A percentile compares a stretch with the other conserved stretches of the same genome.
Evolutionary conservation across 1,140 invertebrate species (phyloP).

Genomic region (Eumaeus atala): DNA sequence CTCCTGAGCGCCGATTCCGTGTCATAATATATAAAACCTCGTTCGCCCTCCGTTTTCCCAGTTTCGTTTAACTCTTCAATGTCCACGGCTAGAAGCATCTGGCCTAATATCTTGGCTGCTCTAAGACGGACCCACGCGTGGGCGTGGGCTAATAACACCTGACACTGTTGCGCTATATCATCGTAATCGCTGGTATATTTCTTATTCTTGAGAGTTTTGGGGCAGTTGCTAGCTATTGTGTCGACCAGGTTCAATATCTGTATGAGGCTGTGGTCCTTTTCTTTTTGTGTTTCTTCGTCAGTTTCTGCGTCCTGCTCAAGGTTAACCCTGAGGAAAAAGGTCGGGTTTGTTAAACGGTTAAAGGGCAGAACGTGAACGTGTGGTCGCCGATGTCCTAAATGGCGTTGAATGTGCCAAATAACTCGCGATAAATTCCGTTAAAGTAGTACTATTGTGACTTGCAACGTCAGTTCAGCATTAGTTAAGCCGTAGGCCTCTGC

Average conservation of each 20-base stretch:
- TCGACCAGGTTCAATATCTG: conserved; percentile 74
- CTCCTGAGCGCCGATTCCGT: conserved; percentile 77
- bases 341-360: too few species aligned
- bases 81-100: conserved; percentile 79
- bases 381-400: too few species aligned
- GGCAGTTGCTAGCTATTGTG: conserved; percentile 70
- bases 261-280: conserved; percentile 74
- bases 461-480: too few species aligned
- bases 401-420: too few species aligned
- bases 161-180: conserved; percentile 83
- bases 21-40: conserved; percentile 78
- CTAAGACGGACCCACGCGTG: conserved; percentile 82
- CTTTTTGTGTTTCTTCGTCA: conserved; percentile 66
- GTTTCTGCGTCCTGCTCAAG: conserved; percentile 40
- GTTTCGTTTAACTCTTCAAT: conserved; percentile 75
- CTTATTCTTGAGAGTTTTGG: conserved; percentile 54
- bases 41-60: conserved; percentile 54
- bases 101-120: conserved; percentile 83
- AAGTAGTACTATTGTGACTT: too few species aligned
- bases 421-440: too few species aligned
- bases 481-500: too few species aligned
- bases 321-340: conserved; percentile 52
- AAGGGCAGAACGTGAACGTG: too few species aligned
- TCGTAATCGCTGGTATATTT: conserved; percentile 63
- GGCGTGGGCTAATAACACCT: conserved; percentile 78